Base-by-base conservation (phyloP, 2,888 invertebrate genomes). In the Luperina testacea region DNA sequence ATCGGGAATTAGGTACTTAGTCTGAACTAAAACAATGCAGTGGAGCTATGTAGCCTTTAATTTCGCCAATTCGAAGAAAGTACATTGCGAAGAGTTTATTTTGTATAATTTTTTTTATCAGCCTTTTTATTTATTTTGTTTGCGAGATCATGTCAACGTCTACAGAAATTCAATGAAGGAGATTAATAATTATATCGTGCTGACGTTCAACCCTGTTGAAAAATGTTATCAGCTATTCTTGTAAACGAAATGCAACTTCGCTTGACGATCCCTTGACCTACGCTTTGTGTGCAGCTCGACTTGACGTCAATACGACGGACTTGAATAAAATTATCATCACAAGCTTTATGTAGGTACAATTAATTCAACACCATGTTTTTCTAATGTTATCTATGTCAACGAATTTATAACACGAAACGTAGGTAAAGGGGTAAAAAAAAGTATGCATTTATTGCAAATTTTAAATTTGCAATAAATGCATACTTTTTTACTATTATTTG, bases 1-100 rank as follows among this genome's bases (percentile, higher is more conserved):
- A 86, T 85, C 80, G 86, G 92, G 91, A 84, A 80, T 78, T 90
- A 90, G 85, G 83, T 89, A 88, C 82, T 87, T 89, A 87, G 89
- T 85, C 87, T 80, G 76, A 87, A 82, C 72, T 77, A 83, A 86
- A 86, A 86, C 83, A 81, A 81, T 79, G 76, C 81, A 78, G 77
- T 87, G 84, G 83, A 89, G 84, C 82, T 86, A 78, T 73, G 75
- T 76, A 78, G 78, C 81, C 84, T 88, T 71, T 71, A 83, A 69
- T 77, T 74, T 80, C 74, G 59, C 61, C 71, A 61, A 80, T 78
- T 82, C 69, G 78, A 77, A 72, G 68, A 78, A 77, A 90, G 89
- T 89, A 89, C 90, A 90, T 84, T 81, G 82, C 73, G 67, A 82
- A 78, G 70, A 79, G 53, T 87, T 84, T 75, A 78, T 81, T 86